Conservation (phyloP, 2,113 vertebrate species). For the Okapia johnstoni region DNA sequence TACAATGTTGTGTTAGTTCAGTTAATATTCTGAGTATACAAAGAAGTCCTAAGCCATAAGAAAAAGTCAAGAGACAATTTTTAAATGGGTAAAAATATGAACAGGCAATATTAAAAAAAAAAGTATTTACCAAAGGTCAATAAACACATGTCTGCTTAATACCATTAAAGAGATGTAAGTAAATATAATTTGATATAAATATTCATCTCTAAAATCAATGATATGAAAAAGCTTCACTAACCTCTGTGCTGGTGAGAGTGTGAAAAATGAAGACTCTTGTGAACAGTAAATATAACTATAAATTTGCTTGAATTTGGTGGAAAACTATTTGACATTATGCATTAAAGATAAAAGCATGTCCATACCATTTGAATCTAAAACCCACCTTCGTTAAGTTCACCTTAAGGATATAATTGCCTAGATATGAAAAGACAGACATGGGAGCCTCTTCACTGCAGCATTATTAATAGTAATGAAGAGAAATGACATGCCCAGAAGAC, state of each 20-base stretch:
- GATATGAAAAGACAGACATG: background rate
- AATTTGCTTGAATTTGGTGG: background rate
- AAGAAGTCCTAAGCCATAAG: background rate
- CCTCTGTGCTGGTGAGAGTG: background rate
- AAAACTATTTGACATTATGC: background rate
- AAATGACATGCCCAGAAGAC: background rate
- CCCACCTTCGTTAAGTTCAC: background rate
- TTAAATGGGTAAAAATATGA: background rate
- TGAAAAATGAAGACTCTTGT: background rate
- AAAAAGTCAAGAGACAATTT: background rate
- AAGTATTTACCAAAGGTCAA: background rate
- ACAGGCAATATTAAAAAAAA: background rate
- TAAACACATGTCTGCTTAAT: background rate
- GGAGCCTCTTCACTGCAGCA: background rate
- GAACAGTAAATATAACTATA: background rate
- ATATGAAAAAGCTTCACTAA: background rate
- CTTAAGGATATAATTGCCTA: background rate
- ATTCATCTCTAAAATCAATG: background rate
- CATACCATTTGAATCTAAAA: background rate
- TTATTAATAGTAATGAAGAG: background rate
- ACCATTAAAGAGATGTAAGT: background rate
- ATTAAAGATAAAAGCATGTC: background rate
- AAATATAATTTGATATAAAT: background rate
- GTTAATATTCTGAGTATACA: background rate
- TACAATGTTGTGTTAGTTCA: background rate